These are phyloP conservation scores for Meriones psammophilus DNA, from an alignment of 2,797 vertebrate genomes.

Conservation along the genomic window DNA sequence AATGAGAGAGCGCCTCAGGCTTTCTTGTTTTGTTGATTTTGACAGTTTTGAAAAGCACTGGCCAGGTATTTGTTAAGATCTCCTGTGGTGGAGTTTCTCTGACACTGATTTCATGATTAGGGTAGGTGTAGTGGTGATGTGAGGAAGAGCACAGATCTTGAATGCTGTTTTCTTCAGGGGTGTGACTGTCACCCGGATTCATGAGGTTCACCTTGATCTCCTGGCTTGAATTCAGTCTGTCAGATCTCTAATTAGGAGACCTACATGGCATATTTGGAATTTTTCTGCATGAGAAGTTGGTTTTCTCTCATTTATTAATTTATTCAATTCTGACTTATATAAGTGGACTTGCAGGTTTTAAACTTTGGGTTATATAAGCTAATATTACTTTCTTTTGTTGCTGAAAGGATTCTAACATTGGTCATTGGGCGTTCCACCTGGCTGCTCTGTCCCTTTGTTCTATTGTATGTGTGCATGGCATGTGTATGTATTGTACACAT, in stretches of 20 bases:
- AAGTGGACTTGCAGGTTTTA: neutral
- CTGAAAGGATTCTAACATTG: neutral
- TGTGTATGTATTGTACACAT: neutral
- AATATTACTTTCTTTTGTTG: neutral
- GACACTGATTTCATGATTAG: neutral
- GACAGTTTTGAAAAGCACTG: neutral
- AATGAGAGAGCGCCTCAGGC: neutral
- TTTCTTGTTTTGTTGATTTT: neutral
- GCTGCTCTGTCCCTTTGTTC: neutral
- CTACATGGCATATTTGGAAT: neutral
- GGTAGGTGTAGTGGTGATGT: too few species aligned
- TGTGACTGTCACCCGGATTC: neutral
- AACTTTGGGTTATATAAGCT: constrained; percentile 22
- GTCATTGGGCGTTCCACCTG: neutral
- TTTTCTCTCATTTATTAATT: neutral
- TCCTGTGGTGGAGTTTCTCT: neutral
- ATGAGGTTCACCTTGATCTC: neutral
- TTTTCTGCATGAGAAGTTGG: neutral
- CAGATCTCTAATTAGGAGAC: neutral
- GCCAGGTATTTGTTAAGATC: neutral
- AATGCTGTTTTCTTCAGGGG: neutral
- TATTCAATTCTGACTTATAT: neutral
- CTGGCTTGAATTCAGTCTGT: neutral
- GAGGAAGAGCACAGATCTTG: neutral
- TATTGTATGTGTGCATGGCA: neutral